Conservation (phyloP, 2,797 vertebrate genomes). For the Enteromius trimaculatus region DNA sequence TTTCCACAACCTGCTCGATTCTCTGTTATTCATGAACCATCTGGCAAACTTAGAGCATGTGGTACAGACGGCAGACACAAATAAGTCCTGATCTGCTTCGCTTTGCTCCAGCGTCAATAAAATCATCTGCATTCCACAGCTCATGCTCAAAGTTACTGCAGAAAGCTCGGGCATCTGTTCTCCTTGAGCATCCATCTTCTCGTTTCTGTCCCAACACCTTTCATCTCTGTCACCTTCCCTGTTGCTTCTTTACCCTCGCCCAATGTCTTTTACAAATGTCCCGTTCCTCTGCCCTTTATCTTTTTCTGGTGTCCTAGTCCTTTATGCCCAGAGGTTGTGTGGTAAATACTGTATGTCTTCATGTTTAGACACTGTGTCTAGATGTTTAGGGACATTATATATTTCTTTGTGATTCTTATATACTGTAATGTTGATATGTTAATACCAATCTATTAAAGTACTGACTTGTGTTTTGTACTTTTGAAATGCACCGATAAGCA, state of each 20-base stretch:
- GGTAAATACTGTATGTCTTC: neutral
- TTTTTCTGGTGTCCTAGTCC: neutral
- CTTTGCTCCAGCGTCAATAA: constrained; percentile 67
- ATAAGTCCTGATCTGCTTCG: constrained; percentile 73
- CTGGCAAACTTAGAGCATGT: constrained; percentile 73
- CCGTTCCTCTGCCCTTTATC: neutral
- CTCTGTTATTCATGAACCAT: constrained; percentile 83
- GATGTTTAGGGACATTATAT: no score
- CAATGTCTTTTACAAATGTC: neutral
- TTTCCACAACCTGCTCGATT: constrained; percentile 66
- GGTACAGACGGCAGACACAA: constrained; percentile 71
- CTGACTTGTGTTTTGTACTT: no score
- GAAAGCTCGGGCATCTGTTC: constrained; percentile 35
- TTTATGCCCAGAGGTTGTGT: neutral
- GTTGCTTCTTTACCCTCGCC: neutral
- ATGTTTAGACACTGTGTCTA: neutral
- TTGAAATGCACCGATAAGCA: no score
- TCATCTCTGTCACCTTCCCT: constrained; percentile 21
- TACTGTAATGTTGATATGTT: no score
- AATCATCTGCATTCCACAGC: constrained; percentile 64
- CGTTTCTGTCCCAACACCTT: constrained; percentile 23
- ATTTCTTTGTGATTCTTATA: neutral
- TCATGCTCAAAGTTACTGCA: constrained; percentile 15
- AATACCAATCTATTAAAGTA: no score
- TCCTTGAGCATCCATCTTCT: constrained; percentile 31